Evolutionary conservation across 2,797 vertebrate genomes (phyloP).

Genomic region (Clarias pachynema): DNA sequence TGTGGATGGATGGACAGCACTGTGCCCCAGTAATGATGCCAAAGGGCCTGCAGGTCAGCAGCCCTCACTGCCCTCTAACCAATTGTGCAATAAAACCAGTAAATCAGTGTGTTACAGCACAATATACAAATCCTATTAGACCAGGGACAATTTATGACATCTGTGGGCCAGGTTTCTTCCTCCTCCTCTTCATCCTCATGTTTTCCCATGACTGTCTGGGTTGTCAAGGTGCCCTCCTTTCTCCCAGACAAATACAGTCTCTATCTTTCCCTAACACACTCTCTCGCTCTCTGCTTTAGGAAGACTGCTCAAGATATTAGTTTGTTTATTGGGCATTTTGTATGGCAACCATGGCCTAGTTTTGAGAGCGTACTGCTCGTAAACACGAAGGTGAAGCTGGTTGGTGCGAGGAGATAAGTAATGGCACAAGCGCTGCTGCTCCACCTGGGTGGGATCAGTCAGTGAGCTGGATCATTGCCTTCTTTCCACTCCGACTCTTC

Average conservation of each 20-base stretch:
- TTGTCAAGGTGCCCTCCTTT: slow-evolving; percentile 52
- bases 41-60: slow-evolving; percentile 41
- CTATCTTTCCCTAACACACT: slow-evolving; percentile 16
- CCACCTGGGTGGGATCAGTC: slow-evolving; percentile 33
- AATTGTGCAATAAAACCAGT: slow-evolving; percentile 23
- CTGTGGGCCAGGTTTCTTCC: slow-evolving; percentile 24
- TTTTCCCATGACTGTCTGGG: slow-evolving; percentile 29
- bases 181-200: slow-evolving; percentile 19
- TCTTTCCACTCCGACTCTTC: slow-evolving; percentile 10
- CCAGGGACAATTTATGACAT: slow-evolving; percentile 33
- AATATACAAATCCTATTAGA: slow-evolving; percentile 44
- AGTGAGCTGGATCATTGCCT: slow-evolving; percentile 20
- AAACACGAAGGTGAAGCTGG: slow-evolving; percentile 20
- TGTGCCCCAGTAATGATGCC: slow-evolving; percentile 51
- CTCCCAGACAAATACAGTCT: slow-evolving; percentile 37
- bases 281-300: slow-evolving; percentile 39
- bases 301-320: slow-evolving; percentile 41
- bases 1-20: slow-evolving; percentile 48
- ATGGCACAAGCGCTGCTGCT: slow-evolving; percentile 10
- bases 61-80: slow-evolving; percentile 29
- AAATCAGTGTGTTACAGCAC: slow-evolving; percentile 23
- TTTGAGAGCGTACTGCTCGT: slow-evolving; percentile 18
- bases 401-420: slow-evolving; percentile 29
- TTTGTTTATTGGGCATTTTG: slow-evolving; percentile 49
- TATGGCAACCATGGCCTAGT: slow-evolving; percentile 49